Conservation (phyloP, 1,140 invertebrate genomes). For the Hycleus phaleratus region DNA sequence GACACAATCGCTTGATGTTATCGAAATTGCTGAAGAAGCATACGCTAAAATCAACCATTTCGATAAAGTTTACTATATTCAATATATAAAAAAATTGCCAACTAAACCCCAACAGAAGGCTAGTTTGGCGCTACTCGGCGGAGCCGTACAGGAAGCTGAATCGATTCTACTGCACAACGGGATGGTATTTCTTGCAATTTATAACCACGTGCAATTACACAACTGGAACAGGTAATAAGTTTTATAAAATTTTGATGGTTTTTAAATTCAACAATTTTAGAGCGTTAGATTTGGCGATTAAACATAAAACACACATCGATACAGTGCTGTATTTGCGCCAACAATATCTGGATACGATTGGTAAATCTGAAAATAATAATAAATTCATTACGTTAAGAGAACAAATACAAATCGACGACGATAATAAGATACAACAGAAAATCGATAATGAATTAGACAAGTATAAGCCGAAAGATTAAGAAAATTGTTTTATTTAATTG, state of each 20-base stretch:
- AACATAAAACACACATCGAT: slow-evolving; percentile 70
- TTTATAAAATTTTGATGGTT: not conserved
- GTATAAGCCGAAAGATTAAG: slow-evolving; percentile 8
- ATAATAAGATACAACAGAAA: slow-evolving; percentile 35
- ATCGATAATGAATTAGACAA: slow-evolving; percentile 28
- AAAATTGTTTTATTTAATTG: not conserved
- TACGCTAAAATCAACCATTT: slow-evolving; percentile 86
- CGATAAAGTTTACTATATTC: slow-evolving; percentile 87
- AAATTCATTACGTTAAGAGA: slow-evolving; percentile 57
- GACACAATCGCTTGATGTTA: slow-evolving; percentile 57
- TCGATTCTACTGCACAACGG: slow-evolving; percentile 72
- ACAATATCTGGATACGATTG: slow-evolving; percentile 65
- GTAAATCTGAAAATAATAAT: slow-evolving; percentile 68
- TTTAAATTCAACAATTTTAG: slow-evolving; percentile 40
- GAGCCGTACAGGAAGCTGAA: slow-evolving; percentile 74
- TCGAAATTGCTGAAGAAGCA: slow-evolving; percentile 83
- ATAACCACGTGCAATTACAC: slow-evolving; percentile 72
- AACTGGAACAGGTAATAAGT: slow-evolving; percentile 68
- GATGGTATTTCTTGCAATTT: slow-evolving; percentile 67
- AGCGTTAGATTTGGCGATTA: slow-evolving; percentile 76
- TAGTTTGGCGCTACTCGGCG: slow-evolving; percentile 72
- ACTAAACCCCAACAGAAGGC: slow-evolving; percentile 59
- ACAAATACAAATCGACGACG: slow-evolving; percentile 28
- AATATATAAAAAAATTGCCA: slow-evolving; percentile 63
- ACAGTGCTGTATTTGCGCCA: slow-evolving; percentile 68